phyloP scores from a whole-genome alignment of 2,888 invertebrate genomes.

The Syritta pipiens region DNA sequence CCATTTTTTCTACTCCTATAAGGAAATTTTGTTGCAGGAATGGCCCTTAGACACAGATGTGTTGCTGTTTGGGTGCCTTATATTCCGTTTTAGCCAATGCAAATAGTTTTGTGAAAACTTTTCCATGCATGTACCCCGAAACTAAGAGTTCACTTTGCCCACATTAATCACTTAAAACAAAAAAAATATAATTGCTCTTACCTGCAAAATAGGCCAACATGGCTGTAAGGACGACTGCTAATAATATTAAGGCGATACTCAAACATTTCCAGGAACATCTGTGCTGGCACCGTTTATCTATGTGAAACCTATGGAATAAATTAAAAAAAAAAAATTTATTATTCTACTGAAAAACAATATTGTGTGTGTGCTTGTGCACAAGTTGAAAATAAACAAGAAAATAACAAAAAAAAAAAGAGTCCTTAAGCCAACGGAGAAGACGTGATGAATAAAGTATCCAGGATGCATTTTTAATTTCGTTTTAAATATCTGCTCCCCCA shows the following conservation, averaged over 20 bases:
- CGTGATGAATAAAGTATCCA: conserved; percentile 33
- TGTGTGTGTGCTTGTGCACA: not conserved
- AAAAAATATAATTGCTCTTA: conserved; percentile 80
- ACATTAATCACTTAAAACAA: conserved; percentile 34
- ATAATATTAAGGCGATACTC: conserved; percentile 94
- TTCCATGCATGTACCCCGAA: not conserved
- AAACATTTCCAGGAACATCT: conserved; percentile 98
- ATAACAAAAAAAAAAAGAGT: not conserved
- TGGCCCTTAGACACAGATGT: not conserved
- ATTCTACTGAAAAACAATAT: not conserved
- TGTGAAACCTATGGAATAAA: conserved; percentile 84
- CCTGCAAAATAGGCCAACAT: conserved; percentile 97
- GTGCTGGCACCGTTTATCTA: conserved; percentile 95
- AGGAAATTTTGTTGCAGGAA: conserved; percentile 17
- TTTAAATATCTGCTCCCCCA: conserved; percentile 13
- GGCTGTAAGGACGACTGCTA: conserved; percentile 93
- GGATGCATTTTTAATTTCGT: conserved; percentile 38
- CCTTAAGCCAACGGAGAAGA: not conserved
- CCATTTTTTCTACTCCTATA: not conserved
- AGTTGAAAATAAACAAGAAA: not conserved
- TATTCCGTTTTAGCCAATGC: conserved; percentile 37
- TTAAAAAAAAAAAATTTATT: conserved; percentile 37
- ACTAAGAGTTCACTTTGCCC: conserved; percentile 16
- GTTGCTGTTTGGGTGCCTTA: not conserved
- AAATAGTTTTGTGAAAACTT: conserved; percentile 30